phyloP scores from a whole-genome alignment of 2,888 invertebrate genomes.

The Epinotia nisella region DNA sequence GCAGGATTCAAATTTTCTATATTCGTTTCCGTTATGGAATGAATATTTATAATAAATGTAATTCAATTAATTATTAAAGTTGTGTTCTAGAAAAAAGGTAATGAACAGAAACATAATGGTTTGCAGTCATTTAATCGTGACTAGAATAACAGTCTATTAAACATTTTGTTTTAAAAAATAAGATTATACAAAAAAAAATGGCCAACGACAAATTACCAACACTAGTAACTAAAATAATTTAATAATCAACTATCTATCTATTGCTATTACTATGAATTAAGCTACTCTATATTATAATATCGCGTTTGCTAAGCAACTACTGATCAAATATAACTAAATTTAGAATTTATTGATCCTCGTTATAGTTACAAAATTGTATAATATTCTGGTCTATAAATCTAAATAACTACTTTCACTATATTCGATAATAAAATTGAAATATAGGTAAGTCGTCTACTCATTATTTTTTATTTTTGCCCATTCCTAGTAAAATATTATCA shows the following conservation, averaged over 20 bases:
- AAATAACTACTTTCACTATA: constrained; percentile 34
- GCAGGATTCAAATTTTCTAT: not conserved
- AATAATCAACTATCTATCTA: constrained; percentile 40
- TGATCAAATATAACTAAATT: constrained; percentile 36
- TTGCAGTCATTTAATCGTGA: constrained; percentile 42
- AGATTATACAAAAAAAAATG: constrained; percentile 30
- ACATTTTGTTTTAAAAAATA: constrained; percentile 36
- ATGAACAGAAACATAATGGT: not conserved
- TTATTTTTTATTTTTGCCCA: constrained; percentile 64
- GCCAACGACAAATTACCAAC: constrained; percentile 33
- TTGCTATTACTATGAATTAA: constrained; percentile 26
- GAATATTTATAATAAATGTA: no score
- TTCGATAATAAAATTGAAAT: constrained; percentile 15
- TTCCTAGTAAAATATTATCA: constrained; percentile 80
- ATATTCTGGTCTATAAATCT: constrained; percentile 31
- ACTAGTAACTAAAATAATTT: constrained; percentile 38
- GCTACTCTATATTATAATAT: constrained; percentile 36
- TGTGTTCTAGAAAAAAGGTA: not conserved
- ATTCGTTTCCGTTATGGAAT: not conserved
- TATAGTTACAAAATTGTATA: constrained; percentile 40
- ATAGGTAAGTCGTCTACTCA: constrained; percentile 56
- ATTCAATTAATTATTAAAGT: not conserved
- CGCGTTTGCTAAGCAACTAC: constrained; percentile 40
- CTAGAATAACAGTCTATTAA: constrained; percentile 44
- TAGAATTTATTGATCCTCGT: constrained; percentile 43